Base-by-base conservation (phyloP, 1,140 invertebrate genomes). In the Oedothorax gibbosus region DNA sequence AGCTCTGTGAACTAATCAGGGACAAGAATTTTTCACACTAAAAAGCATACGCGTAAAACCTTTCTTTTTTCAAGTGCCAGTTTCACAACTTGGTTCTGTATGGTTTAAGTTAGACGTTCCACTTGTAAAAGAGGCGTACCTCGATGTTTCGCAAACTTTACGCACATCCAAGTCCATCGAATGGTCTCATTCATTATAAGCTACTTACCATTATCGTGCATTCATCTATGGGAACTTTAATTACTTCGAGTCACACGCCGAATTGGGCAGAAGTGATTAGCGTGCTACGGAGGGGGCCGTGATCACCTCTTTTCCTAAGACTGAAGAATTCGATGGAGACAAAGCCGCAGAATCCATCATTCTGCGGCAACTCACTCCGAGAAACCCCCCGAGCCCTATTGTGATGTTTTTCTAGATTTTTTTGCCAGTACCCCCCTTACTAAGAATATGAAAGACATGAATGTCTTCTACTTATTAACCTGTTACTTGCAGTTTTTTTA, bases 301-400 rank as follows among this genome's bases (percentile, higher is more conserved):
- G 64, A 79, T 79, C 64, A 66, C 77, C 64, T 21, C 64, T 71
- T 69, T 80, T 49, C 78, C 66, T 71, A 60, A 80, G 78, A 80
- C 78, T 57, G 54, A 80, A 80, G 76, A 68, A 77, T 77, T 77
- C 60, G 57, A 64, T 20, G 20, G 66, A 80, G 53, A 80, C 78
- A 71, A 69, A 69, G 65, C 64, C 76, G 2, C 35, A 5, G 64
- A 35, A 76, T 79, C 76, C 64, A 79, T 79, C 76, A 80, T 80
- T 80, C 54, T 56, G 53, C 78, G 35, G 35, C 35, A 35, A 35
- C 78, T n/a, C 65, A 51, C 78, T 20, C 65, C 15, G 54, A 69
- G 76, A 54, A 21, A 60, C 21, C 21, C 66, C 69, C 71, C 71
- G 78, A 57, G 54, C 20, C 49, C 62, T 21, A 62, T 49, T 21